Base-by-base conservation (phyloP, 2,797 vertebrate genomes). In the Pogoniulus pusillus region DNA sequence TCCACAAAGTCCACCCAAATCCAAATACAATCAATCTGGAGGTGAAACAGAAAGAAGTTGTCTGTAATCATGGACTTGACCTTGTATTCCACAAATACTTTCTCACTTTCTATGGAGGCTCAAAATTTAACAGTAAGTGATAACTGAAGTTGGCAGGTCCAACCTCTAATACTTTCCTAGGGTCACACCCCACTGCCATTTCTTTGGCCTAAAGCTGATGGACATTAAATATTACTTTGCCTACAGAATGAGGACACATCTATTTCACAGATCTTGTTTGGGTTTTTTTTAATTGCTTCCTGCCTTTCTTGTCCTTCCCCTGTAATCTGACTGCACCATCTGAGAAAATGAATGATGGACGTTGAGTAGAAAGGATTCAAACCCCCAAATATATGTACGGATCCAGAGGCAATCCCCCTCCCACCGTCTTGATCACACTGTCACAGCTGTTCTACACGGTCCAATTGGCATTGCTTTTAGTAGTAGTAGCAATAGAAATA, bases 191-290 rank as follows among this genome's bases (percentile, higher is more conserved):
- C 12, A 1, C 3, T 90, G 60, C 89, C 73, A 70, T 76, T 85
- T 95, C 93, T 96, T 96, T 96, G 94, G 94, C 94, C 96, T 94
- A 93, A 89, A 93, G 90, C 91, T 94, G 91, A 94, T 72, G 73
- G 84, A 81, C 72, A 71, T 60, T 57, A 90, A 93, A 76, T 90
- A 91, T 68, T 81, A 77, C 22, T 93, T 91, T 73, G 39, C 19
- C 53, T 62, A 58, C 66, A 78, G 74, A 77, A 89, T 70, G 32
- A 93, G 49, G 29, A 59, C 73, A 41, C 51, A 81, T 27, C 10
- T 81, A 9, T 63, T 83, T 66, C 51, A 57, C 81, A 78, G 47
- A 24, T 22, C 49, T 23, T n/a, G n/a, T n/a, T 45, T 9, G 64
- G 72, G 53, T 72, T 59, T 32, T 91, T 91, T 86, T 83, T 34